These are phyloP conservation scores for Calliopum simillimum DNA, from an alignment of 2,888 invertebrate genomes.

Conservation along the genomic window DNA sequence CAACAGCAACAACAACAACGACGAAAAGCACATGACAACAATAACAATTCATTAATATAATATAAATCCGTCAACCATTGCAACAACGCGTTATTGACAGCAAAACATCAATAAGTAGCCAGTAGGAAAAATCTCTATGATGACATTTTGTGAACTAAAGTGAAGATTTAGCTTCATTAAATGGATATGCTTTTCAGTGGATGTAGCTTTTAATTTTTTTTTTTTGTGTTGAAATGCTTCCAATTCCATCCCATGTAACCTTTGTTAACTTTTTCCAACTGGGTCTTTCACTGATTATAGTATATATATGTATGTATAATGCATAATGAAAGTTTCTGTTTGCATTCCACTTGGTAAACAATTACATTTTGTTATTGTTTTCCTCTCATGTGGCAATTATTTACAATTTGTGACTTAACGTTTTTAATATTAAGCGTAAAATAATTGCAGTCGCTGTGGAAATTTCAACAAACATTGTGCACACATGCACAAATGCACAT, in stretches of 20 bases:
- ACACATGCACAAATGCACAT: not conserved
- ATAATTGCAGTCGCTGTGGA: not conserved
- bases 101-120: no score
- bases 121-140: no score
- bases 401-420: constrained; percentile 3
- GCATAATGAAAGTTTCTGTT: no score
- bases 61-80: no score
- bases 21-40: not conserved
- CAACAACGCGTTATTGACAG: no score
- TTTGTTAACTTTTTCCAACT: no score
- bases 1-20: not conserved
- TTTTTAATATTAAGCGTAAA: constrained; percentile 2
- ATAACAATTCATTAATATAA: not conserved
- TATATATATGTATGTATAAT: not conserved
- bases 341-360: not conserved
- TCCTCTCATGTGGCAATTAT: constrained; percentile 3
- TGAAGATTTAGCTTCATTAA: no score
- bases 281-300: not conserved
- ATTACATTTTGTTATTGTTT: constrained; percentile 18
- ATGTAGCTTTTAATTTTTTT: no score
- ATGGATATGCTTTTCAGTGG: no score
- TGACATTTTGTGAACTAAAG: no score
- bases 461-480: not conserved
- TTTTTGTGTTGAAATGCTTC: no score
- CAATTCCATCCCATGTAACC: no score